Evolutionary conservation across 2,113 vertebrate genomes (phyloP).

Genomic region (Orientallactaga bullata): DNA sequence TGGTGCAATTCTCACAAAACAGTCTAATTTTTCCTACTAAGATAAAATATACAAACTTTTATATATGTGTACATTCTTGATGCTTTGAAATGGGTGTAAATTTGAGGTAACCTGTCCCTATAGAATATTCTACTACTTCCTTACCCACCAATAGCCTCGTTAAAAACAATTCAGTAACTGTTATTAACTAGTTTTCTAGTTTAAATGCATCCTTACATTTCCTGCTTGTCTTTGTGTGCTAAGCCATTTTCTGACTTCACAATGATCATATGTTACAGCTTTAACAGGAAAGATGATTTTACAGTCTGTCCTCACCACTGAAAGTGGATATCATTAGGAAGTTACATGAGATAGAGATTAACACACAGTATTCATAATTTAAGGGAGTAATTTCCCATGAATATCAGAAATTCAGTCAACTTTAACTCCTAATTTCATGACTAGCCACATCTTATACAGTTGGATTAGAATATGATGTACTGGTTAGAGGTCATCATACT

Average conservation of each 20-base stretch:
- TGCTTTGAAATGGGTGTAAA: not conserved
- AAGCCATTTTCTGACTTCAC: slow-evolving; percentile 42
- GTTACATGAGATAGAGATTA: slow-evolving; percentile 22
- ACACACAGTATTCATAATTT: slow-evolving; percentile 20
- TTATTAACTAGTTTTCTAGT: slow-evolving; percentile 30
- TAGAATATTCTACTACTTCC: not conserved
- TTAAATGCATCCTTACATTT: slow-evolving; percentile 51
- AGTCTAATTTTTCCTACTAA: slow-evolving; percentile 29
- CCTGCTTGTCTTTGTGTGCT: not conserved
- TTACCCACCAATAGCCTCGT: not conserved
- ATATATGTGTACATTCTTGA: not conserved
- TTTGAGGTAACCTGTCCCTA: slow-evolving; percentile 23
- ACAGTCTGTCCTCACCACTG: not conserved
- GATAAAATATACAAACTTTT: not conserved
- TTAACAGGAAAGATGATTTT: slow-evolving; percentile 69
- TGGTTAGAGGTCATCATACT: slow-evolving; percentile 33
- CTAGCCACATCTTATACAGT: not conserved
- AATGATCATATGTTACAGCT: slow-evolving; percentile 40
- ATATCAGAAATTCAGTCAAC: slow-evolving; percentile 40
- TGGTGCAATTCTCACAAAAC: not conserved
- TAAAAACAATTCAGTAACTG: slow-evolving; percentile 22
- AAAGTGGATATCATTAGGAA: not conserved
- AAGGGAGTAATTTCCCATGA: not conserved
- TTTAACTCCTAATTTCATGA: not conserved
- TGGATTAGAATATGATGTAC: not conserved